These are phyloP conservation scores for Pecten maximus DNA, from an alignment of 2,888 invertebrate species.

Conservation along the genomic window DNA sequence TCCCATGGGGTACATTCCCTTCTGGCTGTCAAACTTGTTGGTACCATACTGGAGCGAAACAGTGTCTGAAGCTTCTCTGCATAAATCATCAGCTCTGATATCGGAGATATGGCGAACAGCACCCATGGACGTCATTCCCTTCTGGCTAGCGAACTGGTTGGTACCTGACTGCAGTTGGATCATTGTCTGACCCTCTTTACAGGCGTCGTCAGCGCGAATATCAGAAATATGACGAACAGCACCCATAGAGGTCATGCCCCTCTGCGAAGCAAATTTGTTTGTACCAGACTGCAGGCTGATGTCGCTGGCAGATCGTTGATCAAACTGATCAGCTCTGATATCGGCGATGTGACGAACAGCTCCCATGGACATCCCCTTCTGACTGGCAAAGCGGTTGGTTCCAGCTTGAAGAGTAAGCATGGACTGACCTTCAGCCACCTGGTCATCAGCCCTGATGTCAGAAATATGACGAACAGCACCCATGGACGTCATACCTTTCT, in stretches of 20 bases:
- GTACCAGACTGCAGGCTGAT: constrained; percentile 78
- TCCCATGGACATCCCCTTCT: constrained; percentile 80
- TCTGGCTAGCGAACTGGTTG: constrained; percentile 80
- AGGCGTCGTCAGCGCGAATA: constrained; percentile 74
- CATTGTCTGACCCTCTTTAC: constrained; percentile 71
- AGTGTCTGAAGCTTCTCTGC: constrained; percentile 70
- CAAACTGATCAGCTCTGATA: constrained; percentile 74
- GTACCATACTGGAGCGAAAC: constrained; percentile 79
- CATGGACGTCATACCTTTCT: constrained; percentile 78
- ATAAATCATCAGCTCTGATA: constrained; percentile 78
- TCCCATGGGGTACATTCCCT: constrained; percentile 80
- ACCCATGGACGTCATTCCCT: constrained; percentile 78
- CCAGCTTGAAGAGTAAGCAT: constrained; percentile 79
- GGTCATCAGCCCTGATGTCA: constrained; percentile 78
- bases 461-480: constrained; percentile 78
- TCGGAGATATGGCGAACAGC: constrained; percentile 79
- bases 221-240: constrained; percentile 78
- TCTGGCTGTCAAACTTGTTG: constrained; percentile 79
- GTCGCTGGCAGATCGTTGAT: constrained; percentile 66
- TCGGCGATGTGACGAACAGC: constrained; percentile 78
- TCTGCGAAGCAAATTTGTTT: constrained; percentile 78
- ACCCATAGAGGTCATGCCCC: constrained; percentile 76
- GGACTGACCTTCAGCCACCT: constrained; percentile 68
- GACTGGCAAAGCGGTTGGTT: constrained; percentile 78
- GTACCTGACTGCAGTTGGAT: constrained; percentile 80